Percentiles rank a stretch among this genome's conserved stretches.
These are phyloP conservation scores for Anarhynchus alexandrinus DNA, from an alignment of 2,113 vertebrate genomes.

Conservation along the genomic window DNA sequence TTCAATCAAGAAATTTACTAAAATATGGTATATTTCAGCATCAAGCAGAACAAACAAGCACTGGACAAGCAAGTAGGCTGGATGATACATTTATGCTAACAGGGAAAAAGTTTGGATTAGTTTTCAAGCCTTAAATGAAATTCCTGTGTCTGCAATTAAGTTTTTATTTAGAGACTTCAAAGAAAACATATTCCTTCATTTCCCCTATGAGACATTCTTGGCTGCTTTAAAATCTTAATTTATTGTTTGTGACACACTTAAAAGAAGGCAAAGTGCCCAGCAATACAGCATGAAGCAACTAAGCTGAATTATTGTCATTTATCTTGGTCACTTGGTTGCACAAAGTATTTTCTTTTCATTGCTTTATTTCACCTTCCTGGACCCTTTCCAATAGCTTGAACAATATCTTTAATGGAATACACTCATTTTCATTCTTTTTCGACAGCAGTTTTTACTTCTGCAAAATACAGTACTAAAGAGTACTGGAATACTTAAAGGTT, in stretches of 20 bases:
- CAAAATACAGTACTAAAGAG: neutral
- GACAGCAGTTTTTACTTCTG: neutral
- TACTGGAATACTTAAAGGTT: neutral
- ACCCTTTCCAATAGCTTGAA: neutral
- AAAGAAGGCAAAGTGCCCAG: neutral
- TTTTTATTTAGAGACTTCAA: neutral
- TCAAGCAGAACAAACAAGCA: neutral
- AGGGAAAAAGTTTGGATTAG: neutral
- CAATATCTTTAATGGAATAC: neutral
- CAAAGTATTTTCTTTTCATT: neutral
- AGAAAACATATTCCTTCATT: neutral
- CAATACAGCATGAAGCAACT: neutral
- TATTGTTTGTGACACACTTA: neutral
- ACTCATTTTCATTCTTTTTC: neutral
- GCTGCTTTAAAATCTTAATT: neutral
- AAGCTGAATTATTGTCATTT: neutral
- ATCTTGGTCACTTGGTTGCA: neutral
- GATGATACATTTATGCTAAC: neutral
- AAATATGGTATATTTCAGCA: fast-evolving
- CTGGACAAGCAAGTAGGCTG: neutral
- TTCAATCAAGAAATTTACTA: no score
- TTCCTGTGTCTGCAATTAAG: neutral
- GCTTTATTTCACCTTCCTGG: neutral
- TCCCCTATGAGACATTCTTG: neutral
- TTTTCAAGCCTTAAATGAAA: neutral